Base-by-base conservation (phyloP, 2,797 vertebrate species). In the Calcarius lapponicus region DNA sequence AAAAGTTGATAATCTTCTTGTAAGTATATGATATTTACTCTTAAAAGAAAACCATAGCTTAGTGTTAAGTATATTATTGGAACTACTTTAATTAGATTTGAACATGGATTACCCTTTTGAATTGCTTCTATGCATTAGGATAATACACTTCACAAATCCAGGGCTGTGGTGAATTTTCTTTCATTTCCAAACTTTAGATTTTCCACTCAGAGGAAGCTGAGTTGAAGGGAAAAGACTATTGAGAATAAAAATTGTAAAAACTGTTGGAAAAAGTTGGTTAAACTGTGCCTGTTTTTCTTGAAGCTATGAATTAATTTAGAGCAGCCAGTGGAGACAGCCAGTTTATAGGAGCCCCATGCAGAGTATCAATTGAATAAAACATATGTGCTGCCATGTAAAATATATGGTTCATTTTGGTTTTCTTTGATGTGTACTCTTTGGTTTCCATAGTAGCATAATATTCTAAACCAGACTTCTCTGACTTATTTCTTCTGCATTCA, bases 41-140 rank as follows among this genome's bases (percentile, higher is more conserved):
- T 74, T 91, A 54, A 82, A 62, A 57, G 31, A 86, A 75, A 72
- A 32, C 9, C 28, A 78, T 54, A 80, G 16, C 45, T 84, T 85
- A 66, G 8, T 65, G 64, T 61, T 86, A 80, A 43, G 54, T 86
- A 64, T 89, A 53, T 96, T 92, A 70, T 48, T 95, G 92, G 48
- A 92, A 81, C 12, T 54, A 22, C 20, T 64, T 80, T 80, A 86
- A 92, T 94, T 94, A 90, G 71, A 80, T 96, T 96, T 97, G 96
- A 88, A 91, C 50, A 64, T 51, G 80, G 70, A 80, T 97, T 97
- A 78, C 18, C 40, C 24, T 95, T 96, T 57, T 92, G 72, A 97
- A 94, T 64, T 91, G 11, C 66, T 90, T 38, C 38, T 66, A 7
- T 91, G 29, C 65, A 18, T 67, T 80, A 47, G 31, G n/a, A 62